Evolutionary conservation across 2,113 vertebrate species (phyloP), one percentile per base, ranked within the genome.

Genomic region (Sinocyclocheilus rhinocerous): DNA sequence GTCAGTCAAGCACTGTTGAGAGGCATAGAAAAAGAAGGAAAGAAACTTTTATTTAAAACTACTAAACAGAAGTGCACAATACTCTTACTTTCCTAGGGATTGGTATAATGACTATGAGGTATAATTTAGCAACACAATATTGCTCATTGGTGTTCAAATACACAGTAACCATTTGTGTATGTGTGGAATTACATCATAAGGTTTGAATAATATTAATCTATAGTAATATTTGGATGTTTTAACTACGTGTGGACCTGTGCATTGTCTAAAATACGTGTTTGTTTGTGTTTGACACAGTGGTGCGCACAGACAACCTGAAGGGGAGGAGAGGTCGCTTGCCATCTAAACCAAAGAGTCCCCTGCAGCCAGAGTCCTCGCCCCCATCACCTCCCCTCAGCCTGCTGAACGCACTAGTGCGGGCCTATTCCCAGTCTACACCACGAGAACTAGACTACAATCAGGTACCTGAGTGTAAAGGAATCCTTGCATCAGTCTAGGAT

Each of bases 291-390:
- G 81, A 83, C 22, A 69, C 91, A 99, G 98, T 99, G 93, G 98
- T 99, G 73, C 97, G 98, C 84, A 99, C 98, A 10, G 98, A 99
- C 88, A 99, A 97, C 92, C 94, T 99, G 92, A 99, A 99, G 94
- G 98, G 98, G 81, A 96, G 98, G 93, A 94, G 98, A 95, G 98
- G 98, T 89, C 97, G 98, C 36, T 94, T 99, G 92, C 98, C 98
- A 87, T 99, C 98, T 91, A 99, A 99, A 98, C 98, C 98, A 97
- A 99, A 99, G 96, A 99, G 98, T 93, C 98, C 98, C 24, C 93
- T 98, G 89, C 97, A 99, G 94, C 95, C 97, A 63, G 98, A 99
- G 91, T 93, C 95, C 22, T 97, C 96, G 26, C 97, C 97, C 6
- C 97, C 98, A 24, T 98, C 97, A 84, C 96, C 97, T 84, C 97